Evolutionary conservation across 2,888 invertebrate species (phyloP), one percentile per base, ranked within the genome.

Genomic region (Meteorus cinctellus): DNA sequence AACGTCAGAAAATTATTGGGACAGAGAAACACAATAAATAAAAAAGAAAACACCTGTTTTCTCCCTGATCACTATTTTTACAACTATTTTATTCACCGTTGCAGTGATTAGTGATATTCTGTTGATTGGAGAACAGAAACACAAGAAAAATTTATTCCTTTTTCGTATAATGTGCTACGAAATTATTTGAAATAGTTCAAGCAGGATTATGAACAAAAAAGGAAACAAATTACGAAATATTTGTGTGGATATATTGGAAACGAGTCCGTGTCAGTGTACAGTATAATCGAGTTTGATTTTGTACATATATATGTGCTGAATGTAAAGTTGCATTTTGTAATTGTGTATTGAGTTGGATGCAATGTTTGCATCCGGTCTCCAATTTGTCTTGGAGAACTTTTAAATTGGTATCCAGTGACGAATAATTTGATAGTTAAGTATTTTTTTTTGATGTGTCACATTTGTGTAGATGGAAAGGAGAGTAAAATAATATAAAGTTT

Each of bases 301-400:
- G 14, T 34, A 24, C 16, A 36, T 36, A 41, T 24, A 19, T 41
- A 34, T 41, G 12, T 41, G 1, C 8, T 41, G n/a, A 19, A 34
- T 34, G 36, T 41, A 65, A 55, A 55, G n/a, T 65, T 65, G 14
- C 36, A 19, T 19, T 65, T 19, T 3, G 36, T 41, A 36, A 36
- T 24, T 29, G 45, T 55, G 55, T 55, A 19, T 5, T 19, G 4
- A 1, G n/a, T 8, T 69, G 14, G 27, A 24, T 51, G 14, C 24
- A 16, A 69, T 69, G 51, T 19, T 65, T 41, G n/a, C 16, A 65
- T n/a, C 65, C 65, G 65, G 36, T 65, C 41, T 19, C 65, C 62
- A 27, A 24, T 29, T 60, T 19, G 29, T 60, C 59, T 60, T 60
- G 59, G 59, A 60, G 59, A 60, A 27, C 27, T 60, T 27, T 27